Conservation (phyloP, 2,113 vertebrate species). For the Gnathonemus echidnorhynchus region DNA sequence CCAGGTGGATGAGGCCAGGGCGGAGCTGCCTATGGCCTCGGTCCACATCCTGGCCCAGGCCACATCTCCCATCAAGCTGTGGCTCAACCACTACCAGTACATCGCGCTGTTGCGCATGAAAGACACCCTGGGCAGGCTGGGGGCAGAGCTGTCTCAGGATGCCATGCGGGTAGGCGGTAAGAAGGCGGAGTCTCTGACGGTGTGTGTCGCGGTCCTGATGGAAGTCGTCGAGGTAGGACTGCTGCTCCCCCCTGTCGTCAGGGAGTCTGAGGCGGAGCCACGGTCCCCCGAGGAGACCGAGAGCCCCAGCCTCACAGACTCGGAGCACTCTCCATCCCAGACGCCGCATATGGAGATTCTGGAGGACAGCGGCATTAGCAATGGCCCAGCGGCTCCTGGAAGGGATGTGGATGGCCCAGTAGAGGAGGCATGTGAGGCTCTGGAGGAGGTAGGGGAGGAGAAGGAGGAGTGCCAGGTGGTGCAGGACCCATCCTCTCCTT, state of each 20-base stretch:
- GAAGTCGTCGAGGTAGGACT: slow-evolving; percentile 74
- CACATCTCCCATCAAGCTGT: slow-evolving; percentile 66
- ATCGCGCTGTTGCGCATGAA: slow-evolving; percentile 85
- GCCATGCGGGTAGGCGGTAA: slow-evolving; percentile 52
- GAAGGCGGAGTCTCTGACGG: slow-evolving; percentile 49
- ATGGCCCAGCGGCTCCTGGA: slow-evolving; percentile 28
- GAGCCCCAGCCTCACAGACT: slow-evolving; percentile 80
- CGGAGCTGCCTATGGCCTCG: slow-evolving; percentile 45
- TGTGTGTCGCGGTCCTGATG: slow-evolving; percentile 71
- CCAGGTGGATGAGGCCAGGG: neutral
- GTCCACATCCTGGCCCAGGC: slow-evolving; percentile 74
- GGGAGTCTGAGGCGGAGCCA: slow-evolving; percentile 48
- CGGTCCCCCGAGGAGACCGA: slow-evolving; percentile 75
- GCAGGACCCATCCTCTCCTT: slow-evolving; percentile 38
- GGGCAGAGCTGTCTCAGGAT: slow-evolving; percentile 68
- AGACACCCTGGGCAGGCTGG: slow-evolving; percentile 73
- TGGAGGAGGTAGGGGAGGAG: slow-evolving; percentile 59
- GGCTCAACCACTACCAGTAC: slow-evolving; percentile 94
- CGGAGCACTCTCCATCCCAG: slow-evolving; percentile 61
- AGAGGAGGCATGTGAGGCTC: slow-evolving; percentile 75
- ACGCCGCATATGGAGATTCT: slow-evolving; percentile 23
- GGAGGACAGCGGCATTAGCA: slow-evolving; percentile 55
- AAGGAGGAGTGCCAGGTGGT: slow-evolving; percentile 25
- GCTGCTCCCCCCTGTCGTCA: slow-evolving; percentile 64
- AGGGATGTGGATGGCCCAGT: slow-evolving; percentile 55